Evolutionary conservation across 2,888 invertebrate species (phyloP).

Genomic region (Eupithecia inturbata): DNA sequence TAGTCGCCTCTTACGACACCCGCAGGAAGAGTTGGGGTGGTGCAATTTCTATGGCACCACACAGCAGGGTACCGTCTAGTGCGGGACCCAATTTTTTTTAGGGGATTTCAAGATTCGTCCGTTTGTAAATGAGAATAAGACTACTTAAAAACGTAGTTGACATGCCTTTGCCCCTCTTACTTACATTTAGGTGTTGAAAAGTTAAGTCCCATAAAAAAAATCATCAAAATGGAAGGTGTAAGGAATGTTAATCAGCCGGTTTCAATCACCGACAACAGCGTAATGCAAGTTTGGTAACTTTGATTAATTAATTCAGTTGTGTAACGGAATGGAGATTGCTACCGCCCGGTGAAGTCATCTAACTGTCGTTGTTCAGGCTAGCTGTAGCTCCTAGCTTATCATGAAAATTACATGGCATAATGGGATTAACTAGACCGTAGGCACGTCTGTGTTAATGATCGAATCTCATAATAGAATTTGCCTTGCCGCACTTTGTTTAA

Average conservation of each 20-base stretch:
- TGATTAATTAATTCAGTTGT: background rate
- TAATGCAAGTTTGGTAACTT: background rate
- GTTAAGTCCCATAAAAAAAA: background rate
- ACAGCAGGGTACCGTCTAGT: too few relatives aligned
- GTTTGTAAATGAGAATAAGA: background rate
- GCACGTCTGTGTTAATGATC: background rate
- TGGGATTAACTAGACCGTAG: conserved; percentile 1
- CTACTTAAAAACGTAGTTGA: background rate
- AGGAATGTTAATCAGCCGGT: background rate
- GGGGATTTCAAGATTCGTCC: background rate
- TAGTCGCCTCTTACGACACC: too few relatives aligned
- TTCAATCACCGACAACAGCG: background rate
- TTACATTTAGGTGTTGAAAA: background rate
- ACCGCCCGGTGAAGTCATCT: background rate
- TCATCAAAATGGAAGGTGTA: background rate
- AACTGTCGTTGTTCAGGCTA: conserved; percentile 1
- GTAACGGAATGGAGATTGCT: background rate
- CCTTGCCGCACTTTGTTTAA: background rate
- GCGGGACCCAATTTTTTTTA: too few relatives aligned
- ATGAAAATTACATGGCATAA: conserved; percentile 10
- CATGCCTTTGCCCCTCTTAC: background rate
- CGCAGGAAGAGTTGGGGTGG: too few relatives aligned
- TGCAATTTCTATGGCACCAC: too few relatives aligned
- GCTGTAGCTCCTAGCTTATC: background rate
- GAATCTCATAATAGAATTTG: background rate